Percentiles rank a stretch among this genome's conserved stretches.
phyloP scores from a whole-genome alignment of 2,888 invertebrate species.

The Rhingia rostrata region DNA sequence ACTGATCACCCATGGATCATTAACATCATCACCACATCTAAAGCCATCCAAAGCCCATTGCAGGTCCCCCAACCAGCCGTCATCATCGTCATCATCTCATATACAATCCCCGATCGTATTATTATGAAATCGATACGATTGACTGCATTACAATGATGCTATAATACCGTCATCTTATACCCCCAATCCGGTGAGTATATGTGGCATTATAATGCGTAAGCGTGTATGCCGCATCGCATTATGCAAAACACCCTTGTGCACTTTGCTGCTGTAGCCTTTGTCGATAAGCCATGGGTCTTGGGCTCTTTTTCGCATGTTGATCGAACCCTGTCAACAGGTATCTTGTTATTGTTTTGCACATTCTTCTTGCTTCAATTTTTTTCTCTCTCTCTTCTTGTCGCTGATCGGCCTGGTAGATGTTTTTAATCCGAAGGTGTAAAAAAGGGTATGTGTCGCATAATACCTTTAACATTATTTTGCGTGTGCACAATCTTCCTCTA shows the following conservation, averaged over 20 bases:
- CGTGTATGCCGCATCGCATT: conserved; percentile 70
- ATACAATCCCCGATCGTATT: conserved; percentile 55
- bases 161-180: conserved; percentile 74
- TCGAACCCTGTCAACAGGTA: conserved; percentile 73
- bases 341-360: conserved; percentile 60
- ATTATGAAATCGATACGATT: conserved; percentile 74
- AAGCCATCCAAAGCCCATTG: background rate
- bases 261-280: conserved; percentile 48
- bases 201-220: conserved; percentile 71
- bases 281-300: conserved; percentile 35
- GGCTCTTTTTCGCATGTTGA: conserved; percentile 51
- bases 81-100: conserved; percentile 46
- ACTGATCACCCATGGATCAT: conserved; percentile 18
- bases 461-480: conserved; percentile 60
- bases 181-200: conserved; percentile 46
- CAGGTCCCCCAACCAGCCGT: conserved; percentile 9
- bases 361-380: background rate
- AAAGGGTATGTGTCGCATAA: conserved; percentile 71
- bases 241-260: conserved; percentile 74
- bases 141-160: conserved; percentile 73
- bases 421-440: conserved; percentile 74
- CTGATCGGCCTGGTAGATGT: background rate
- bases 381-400: background rate
- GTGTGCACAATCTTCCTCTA: conserved; percentile 63
- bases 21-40: conserved; percentile 33